Conservation (phyloP, 2,888 invertebrate species). For the Dryocosmus kuriphilus region DNA sequence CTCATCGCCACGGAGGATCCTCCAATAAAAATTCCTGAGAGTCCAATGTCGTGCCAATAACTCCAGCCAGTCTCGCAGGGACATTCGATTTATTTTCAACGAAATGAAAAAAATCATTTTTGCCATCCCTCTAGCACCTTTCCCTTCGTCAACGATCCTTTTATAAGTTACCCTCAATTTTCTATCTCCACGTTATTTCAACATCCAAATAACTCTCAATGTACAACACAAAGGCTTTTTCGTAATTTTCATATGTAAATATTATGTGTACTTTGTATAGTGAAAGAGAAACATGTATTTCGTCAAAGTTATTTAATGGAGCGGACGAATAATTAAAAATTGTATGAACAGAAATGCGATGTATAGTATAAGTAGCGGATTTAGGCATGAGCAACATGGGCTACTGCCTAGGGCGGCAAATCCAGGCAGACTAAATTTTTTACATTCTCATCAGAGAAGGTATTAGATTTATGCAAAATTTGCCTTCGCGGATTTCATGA, state of each 20-base stretch:
- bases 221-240: background rate
- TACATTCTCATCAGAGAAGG: no score
- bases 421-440: no score
- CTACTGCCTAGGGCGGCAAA: no score
- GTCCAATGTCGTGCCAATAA: slow-evolving; percentile 49
- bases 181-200: background rate
- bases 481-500: no score
- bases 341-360: background rate
- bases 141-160: background rate
- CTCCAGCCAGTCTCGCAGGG: background rate
- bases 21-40: slow-evolving; percentile 59
- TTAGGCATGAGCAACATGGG: no score
- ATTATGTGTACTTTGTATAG: background rate
- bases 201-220: background rate
- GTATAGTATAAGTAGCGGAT: no score
- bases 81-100: slow-evolving; percentile 21
- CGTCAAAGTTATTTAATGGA: background rate
- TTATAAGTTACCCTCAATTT: background rate
- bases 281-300: background rate
- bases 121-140: no score
- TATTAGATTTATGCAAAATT: no score
- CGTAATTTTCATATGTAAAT: background rate
- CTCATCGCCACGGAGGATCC: slow-evolving; percentile 48
- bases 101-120: slow-evolving; percentile 26
- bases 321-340: background rate